Evolutionary conservation across 2,888 invertebrate genomes (phyloP).

Genomic region (Xylocampa areola): DNA sequence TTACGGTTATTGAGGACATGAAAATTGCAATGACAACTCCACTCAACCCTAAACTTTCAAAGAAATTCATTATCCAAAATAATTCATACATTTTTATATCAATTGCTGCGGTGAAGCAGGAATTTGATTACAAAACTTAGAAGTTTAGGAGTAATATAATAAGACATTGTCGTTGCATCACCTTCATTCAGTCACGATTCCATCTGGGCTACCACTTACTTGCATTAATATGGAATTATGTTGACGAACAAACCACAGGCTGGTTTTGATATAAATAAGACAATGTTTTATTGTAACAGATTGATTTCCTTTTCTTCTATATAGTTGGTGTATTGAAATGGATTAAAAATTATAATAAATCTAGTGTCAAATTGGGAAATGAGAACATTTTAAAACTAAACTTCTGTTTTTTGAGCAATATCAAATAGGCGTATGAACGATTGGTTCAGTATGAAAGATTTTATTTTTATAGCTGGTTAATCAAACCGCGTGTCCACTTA

Average conservation of each 20-base stretch:
- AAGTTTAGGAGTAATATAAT: constrained; percentile 55
- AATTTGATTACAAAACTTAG: constrained; percentile 57
- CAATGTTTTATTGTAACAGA: constrained; percentile 7
- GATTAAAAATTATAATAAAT: not conserved
- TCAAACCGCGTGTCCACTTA: constrained; percentile 1
- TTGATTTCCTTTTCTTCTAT: too few species aligned
- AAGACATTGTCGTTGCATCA: constrained; percentile 72
- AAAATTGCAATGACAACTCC: too few species aligned
- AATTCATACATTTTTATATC: constrained; percentile 2
- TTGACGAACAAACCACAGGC: constrained; percentile 66
- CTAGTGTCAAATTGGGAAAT: not conserved
- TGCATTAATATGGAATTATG: constrained; percentile 77
- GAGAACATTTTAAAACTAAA: too few species aligned
- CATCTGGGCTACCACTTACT: constrained; percentile 78
- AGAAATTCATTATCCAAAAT: constrained; percentile 14
- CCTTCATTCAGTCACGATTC: constrained; percentile 77
- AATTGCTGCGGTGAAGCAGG: constrained; percentile 17
- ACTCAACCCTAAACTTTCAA: not conserved
- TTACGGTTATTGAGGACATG: not conserved
- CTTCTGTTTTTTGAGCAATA: too few species aligned
- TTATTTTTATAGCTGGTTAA: constrained; percentile 1
- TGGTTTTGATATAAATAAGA: constrained; percentile 36
- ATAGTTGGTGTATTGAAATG: not conserved
- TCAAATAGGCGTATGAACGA: too few species aligned
- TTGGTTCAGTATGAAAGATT: not conserved